Evolutionary conservation across 1,140 invertebrate genomes (phyloP).

Genomic region (Sipha flava): DNA sequence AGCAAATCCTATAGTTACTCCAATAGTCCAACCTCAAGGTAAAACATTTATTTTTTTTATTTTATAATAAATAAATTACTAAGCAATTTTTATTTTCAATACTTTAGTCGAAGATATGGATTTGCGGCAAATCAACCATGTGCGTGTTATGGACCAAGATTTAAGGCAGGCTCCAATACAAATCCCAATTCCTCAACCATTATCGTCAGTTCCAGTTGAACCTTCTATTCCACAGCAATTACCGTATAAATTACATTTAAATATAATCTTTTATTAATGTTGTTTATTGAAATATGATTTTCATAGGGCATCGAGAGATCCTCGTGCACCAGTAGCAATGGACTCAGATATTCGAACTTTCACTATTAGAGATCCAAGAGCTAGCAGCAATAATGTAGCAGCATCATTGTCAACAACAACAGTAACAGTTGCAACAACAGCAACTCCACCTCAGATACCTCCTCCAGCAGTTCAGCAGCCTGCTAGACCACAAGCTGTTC

Average conservation of each 20-base stretch:
- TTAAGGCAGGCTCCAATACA: slow-evolving; percentile 49
- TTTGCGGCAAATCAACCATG: slow-evolving; percentile 48
- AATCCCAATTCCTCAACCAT: slow-evolving; percentile 51
- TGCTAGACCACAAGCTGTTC: neutral
- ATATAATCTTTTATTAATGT: neutral
- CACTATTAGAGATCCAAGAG: neutral
- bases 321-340: neutral
- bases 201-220: slow-evolving; percentile 41
- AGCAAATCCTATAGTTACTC: neutral
- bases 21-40: neutral
- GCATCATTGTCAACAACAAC: no score
- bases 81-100: neutral
- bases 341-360: slow-evolving; percentile 12
- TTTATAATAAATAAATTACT: neutral
- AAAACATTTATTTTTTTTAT: neutral
- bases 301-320: slow-evolving; percentile 23
- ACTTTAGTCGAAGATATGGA: slow-evolving; percentile 43
- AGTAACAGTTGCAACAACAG: no score
- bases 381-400: neutral
- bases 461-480: neutral
- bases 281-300: neutral
- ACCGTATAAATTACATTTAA: neutral
- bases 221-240: slow-evolving; percentile 16
- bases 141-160: slow-evolving; percentile 51
- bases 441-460: neutral